These are phyloP conservation scores for Campoplex capitator DNA, from an alignment of 2,888 invertebrate genomes.

Conservation along the genomic window DNA sequence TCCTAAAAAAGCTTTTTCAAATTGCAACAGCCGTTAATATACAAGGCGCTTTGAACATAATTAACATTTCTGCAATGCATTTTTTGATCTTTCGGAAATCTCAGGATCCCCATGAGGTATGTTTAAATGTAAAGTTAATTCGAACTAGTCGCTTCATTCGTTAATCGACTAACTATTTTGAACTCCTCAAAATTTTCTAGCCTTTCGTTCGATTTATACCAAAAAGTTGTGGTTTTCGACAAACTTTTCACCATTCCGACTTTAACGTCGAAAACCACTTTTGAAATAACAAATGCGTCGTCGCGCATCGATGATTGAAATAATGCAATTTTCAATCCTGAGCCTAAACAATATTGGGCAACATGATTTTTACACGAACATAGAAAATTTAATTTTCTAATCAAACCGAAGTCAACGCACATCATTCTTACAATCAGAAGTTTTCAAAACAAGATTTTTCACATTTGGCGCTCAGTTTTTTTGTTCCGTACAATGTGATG, in stretches of 20 bases:
- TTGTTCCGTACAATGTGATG: background rate
- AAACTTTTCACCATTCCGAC: background rate
- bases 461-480: background rate
- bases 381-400: background rate
- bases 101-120: background rate
- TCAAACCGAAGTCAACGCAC: background rate
- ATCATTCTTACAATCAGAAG: background rate
- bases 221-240: background rate
- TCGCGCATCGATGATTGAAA: background rate
- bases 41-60: slow-evolving; percentile 44
- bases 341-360: background rate
- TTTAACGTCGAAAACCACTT: background rate
- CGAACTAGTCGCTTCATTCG: background rate
- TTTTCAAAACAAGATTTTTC: background rate
- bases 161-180: background rate
- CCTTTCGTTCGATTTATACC: background rate
- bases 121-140: background rate
- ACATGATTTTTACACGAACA: background rate
- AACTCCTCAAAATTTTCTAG: background rate
- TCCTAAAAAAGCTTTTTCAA: background rate
- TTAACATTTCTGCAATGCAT: background rate
- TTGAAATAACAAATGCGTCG: background rate
- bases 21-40: slow-evolving; percentile 8
- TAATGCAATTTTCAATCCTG: background rate
- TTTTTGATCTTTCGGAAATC: background rate